Base-by-base conservation (phyloP, 2,113 vertebrate genomes). In the Hirundichthys speculiger region DNA sequence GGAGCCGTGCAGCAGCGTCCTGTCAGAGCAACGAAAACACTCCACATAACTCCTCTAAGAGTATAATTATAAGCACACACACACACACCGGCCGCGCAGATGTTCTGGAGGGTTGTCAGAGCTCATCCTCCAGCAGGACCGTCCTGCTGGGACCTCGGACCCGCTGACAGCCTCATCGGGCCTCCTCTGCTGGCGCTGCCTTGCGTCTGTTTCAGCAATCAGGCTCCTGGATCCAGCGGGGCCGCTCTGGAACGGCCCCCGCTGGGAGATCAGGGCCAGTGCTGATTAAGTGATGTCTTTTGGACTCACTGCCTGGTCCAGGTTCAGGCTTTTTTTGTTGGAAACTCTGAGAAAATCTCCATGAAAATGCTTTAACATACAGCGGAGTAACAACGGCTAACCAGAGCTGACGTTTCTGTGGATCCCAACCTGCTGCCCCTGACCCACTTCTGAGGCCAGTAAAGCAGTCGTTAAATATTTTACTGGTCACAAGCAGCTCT, bases 201-300 rank as follows among this genome's bases (percentile, higher is more conserved):
- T 40, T 63, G 1, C 2, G 67, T 83, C 84, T 90, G 84, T 66
- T 90, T 49, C 34, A 85, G 79, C 58, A 61, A 85, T 89, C 85
- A 87, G 63, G 51, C 21, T 56, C 61, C 65, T 83, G 83, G 80
- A 81, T 67, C 73, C 57, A 53, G 71, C 38, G 55, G 73, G 27
- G 22, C 67, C 42, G 34, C 25, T 39, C 73, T 86, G 85, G 57
- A 66, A 48, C 21, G 15, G 43, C 56, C 77, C 74, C 72, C 39
- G 57, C 57, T 56, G 75, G 74, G 63, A 67, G 75, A 80, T 73
- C 65, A 34, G 62, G 60, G 84, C 88, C 87, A 82, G 75, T 18
- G 13, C 62, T 87, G 88, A 89, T 89, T 82, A 89, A 87, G 77
- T 84, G 85, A 75, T 85, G 81, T 80, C 61, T 82, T 80, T 66